Evolutionary conservation across 2,888 invertebrate species (phyloP), one percentile per base, ranked within the genome.

Genomic region (Tetanocera ferruginea): DNA sequence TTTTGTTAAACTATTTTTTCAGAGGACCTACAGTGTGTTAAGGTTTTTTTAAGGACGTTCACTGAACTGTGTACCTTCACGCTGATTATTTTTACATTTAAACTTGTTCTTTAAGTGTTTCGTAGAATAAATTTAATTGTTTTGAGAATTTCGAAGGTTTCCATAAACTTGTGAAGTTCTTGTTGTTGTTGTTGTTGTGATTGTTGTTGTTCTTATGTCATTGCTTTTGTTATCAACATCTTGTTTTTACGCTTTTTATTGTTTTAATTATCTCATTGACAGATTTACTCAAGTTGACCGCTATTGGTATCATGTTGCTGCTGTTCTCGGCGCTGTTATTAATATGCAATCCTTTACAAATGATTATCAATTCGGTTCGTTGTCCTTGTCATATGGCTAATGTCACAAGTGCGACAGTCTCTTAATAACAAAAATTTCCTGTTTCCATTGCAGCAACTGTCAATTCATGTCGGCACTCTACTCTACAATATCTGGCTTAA

Each of bases 401-500:
- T 9, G 5, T 11, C 43, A 43, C 14, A 43, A 43, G 11, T 11
- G 14, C 6, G 43, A 11, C 43, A 43, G 43, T 11, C 43, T 43
- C 43, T 37, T 8, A 37, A 37, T 37, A 43, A 43, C 3, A 11
- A 43, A 1, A 11, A 11, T 11, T 43, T 43, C 1, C 14, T 43
- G 43, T 43, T 43, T 14, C 51, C 31, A 49, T 14, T 69, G 19
- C 28, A 89, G 89, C 87, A 89, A 88, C 67, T 89, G 71, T 80
- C 83, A 49, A 75, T 94, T 82, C 87, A 87, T 37, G 90, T 92
- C 2, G 92, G 92, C 5, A 92, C 94, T 0, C 83, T 92, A n/a
- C 86, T 93, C 1, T 93, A 92, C 83, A 87, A 91, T 3, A 83
- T 94, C n/a, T 93, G 95, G 92, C 87, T 90, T 75, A 90, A 91